Evolutionary conservation across 2,888 invertebrate genomes (phyloP).

Genomic region (Acrocera orbiculus): DNA sequence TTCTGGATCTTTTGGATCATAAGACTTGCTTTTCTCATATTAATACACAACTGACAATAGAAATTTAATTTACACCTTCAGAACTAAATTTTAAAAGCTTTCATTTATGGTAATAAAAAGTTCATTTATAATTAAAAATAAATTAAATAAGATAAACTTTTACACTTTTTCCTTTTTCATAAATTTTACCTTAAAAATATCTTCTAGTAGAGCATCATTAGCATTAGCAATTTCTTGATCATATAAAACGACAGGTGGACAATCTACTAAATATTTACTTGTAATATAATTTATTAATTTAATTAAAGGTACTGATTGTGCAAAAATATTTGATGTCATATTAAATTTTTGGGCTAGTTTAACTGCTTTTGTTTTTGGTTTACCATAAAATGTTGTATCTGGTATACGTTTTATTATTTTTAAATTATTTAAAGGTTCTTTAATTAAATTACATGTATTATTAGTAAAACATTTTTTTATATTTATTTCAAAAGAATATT

Average conservation of each 20-base stretch:
- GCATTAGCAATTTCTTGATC: slow-evolving; percentile 39
- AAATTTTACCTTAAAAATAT: slow-evolving; percentile 32
- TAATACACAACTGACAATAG: too few relatives aligned
- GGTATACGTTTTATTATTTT: slow-evolving; percentile 25
- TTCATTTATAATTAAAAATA: too few relatives aligned
- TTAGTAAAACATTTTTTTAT: too few relatives aligned
- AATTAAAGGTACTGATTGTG: slow-evolving; percentile 42
- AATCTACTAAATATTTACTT: slow-evolving; percentile 40
- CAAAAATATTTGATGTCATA: slow-evolving; percentile 22
- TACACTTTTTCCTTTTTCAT: background rate
- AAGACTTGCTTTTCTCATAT: too few relatives aligned
- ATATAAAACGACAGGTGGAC: slow-evolving; percentile 49
- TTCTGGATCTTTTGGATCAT: too few relatives aligned
- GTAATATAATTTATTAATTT: slow-evolving; percentile 42
- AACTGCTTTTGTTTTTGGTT: slow-evolving; percentile 40
- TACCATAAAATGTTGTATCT: slow-evolving; percentile 38
- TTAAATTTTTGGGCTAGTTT: slow-evolving; percentile 36
- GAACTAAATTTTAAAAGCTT: too few relatives aligned
- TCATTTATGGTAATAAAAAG: too few relatives aligned
- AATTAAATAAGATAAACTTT: too few relatives aligned
- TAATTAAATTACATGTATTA: too few relatives aligned
- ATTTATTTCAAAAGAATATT: too few relatives aligned
- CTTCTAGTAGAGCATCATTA: slow-evolving; percentile 39
- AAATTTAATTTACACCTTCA: too few relatives aligned
- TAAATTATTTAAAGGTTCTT: too few relatives aligned